A percentile compares a stretch with the other conserved stretches of the same genome.
phyloP scores from a whole-genome alignment of 2,797 vertebrate species.

The Rhynchotus rufescens region DNA sequence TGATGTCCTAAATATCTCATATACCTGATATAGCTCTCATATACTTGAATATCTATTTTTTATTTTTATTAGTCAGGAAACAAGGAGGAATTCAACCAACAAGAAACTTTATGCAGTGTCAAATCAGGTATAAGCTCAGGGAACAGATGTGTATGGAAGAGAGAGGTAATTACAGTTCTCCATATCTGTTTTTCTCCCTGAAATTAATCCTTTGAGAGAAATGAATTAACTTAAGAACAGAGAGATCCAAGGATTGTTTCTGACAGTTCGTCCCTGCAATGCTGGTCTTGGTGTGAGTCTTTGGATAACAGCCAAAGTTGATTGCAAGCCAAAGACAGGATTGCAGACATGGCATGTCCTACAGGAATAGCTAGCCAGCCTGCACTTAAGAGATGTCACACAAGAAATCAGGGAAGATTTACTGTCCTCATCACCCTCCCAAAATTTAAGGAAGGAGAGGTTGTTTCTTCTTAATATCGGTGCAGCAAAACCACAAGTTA shows the following conservation, averaged over 20 bases:
- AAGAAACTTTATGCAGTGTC: neutral
- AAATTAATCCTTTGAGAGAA: slow-evolving; percentile 47
- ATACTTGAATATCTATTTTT: neutral
- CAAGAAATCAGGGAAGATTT: neutral
- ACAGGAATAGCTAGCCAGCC: neutral
- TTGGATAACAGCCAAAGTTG: neutral
- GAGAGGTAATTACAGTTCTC: slow-evolving; percentile 54
- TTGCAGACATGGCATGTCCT: neutral
- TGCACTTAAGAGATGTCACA: neutral
- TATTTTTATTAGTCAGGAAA: neutral
- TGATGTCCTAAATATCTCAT: rapidly evolving
- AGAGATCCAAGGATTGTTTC: slow-evolving; percentile 48
- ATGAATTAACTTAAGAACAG: slow-evolving; percentile 42
- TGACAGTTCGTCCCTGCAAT: slow-evolving; percentile 8
- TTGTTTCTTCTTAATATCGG: neutral
- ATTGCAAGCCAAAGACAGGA: slow-evolving; percentile 21
- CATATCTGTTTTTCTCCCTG: slow-evolving; percentile 22
- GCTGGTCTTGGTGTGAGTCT: neutral
- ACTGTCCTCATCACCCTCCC: neutral
- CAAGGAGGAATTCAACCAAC: neutral
- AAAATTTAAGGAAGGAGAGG: neutral
- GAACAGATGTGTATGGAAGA: slow-evolving; percentile 24
- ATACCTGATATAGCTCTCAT: too few species aligned
- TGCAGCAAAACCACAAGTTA: neutral
- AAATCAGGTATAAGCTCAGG: neutral